Conservation (phyloP, 2,113 vertebrate genomes). For the Lethenteron reissneri region DNA sequence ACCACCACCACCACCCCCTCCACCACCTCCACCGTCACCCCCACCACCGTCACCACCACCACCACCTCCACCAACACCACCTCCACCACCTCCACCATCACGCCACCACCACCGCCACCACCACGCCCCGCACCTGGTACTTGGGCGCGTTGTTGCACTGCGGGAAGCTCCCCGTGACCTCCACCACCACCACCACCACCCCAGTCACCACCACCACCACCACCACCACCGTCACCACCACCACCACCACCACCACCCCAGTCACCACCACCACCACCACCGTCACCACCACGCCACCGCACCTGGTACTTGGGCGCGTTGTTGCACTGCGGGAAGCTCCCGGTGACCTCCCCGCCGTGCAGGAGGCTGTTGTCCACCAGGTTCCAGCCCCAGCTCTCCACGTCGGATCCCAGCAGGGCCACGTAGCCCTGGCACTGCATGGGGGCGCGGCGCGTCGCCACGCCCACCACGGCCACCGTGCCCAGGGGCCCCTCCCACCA, state of each 20-base stretch:
- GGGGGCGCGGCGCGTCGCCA: slow-evolving; percentile 71
- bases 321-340: slow-evolving; percentile 95
- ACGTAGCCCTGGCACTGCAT: slow-evolving; percentile 98
- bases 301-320: slow-evolving; percentile 97
- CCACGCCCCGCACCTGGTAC: not conserved
- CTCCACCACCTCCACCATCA: not conserved
- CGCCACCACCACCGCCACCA: not conserved
- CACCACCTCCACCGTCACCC: not conserved
- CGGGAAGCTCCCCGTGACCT: not conserved
- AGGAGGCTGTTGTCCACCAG: slow-evolving; percentile 95
- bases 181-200: not conserved
- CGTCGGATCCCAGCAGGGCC: slow-evolving; percentile 75
- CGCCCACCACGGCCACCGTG: slow-evolving; percentile 86
- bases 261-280: too few relatives aligned
- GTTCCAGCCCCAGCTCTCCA: slow-evolving; percentile 99
- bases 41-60: not conserved
- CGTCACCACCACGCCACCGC: slow-evolving; percentile 11
- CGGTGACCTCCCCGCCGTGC: slow-evolving; percentile 87
- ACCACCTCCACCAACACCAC: not conserved
- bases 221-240: not conserved
- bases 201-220: not conserved
- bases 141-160: too few relatives aligned
- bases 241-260: too few relatives aligned
- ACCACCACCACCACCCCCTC: not conserved
- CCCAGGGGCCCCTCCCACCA: slow-evolving; percentile 98